Percentiles rank a stretch among this genome's conserved stretches.
These are phyloP conservation scores for Suncus etruscus DNA, from an alignment of 2,113 vertebrate genomes.

Conservation along the genomic window DNA sequence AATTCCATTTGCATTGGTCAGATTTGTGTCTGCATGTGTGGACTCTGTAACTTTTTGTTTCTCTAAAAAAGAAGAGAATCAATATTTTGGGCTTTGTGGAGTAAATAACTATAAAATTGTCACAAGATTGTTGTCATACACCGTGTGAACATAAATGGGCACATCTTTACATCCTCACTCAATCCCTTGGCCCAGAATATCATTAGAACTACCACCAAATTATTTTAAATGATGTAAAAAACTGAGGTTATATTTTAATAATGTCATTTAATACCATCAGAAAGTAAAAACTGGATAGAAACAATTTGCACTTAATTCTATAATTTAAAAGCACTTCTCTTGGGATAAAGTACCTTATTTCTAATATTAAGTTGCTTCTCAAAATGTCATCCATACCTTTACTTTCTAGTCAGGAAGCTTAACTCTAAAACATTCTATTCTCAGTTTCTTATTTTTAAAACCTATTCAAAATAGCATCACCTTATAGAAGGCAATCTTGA, in stretches of 20 bases:
- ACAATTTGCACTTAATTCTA: neutral
- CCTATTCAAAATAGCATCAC: constrained; percentile 24
- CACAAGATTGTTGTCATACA: neutral
- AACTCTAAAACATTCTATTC: neutral
- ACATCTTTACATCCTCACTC: too few relatives aligned
- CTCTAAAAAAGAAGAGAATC: neutral
- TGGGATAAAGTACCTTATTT: neutral
- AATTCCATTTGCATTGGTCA: constrained; percentile 13
- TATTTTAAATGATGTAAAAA: too few relatives aligned
- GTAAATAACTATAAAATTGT: neutral
- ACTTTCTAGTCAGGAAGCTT: neutral
- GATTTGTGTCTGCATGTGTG: neutral
- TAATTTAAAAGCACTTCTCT: neutral
- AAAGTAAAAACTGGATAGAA: neutral
- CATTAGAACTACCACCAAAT: neutral
- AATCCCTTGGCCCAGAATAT: neutral
- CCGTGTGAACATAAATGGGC: neutral
- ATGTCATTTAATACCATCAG: neutral
- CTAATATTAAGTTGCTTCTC: neutral
- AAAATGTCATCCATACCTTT: neutral
- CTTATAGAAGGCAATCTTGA: neutral
- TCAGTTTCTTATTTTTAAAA: constrained; percentile 19
- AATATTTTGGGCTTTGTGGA: neutral
- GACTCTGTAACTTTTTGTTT: neutral
- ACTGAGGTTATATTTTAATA: neutral